Percentiles rank a stretch among this genome's conserved stretches.
These are phyloP conservation scores for Peromyscus attwateri DNA, from an alignment of 2,797 vertebrate species.

Conservation along the genomic window DNA sequence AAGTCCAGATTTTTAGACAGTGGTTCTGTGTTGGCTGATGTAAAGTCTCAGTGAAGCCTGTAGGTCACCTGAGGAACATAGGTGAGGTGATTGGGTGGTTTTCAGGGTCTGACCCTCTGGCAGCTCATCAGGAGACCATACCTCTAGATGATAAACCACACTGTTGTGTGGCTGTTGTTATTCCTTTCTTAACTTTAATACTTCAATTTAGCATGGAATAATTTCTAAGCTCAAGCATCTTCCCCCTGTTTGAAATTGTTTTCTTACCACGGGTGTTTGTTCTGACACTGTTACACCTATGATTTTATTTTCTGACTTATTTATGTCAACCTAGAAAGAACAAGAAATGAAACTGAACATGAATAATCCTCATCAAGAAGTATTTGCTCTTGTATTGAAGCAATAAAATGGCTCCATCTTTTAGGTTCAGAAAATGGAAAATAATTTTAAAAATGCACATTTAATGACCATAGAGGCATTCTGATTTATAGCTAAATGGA, in stretches of 20 bases:
- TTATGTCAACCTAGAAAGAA: slow-evolving; percentile 36
- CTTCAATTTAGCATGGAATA: neutral
- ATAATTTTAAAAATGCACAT: neutral
- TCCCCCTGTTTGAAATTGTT: neutral
- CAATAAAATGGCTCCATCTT: neutral
- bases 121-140: neutral
- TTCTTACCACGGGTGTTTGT: neutral
- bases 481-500: slow-evolving; percentile 50
- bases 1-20: neutral
- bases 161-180: neutral
- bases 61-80: neutral
- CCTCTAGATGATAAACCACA: neutral
- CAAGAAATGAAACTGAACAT: slow-evolving; percentile 33
- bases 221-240: slow-evolving; percentile 29
- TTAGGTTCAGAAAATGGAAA: neutral
- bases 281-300: neutral
- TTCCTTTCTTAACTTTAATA: neutral
- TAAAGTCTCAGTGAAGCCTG: neutral
- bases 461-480: neutral
- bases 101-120: neutral
- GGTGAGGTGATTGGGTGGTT: neutral
- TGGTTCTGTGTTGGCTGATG: neutral
- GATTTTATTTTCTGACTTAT: slow-evolving; percentile 6
- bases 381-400: slow-evolving; percentile 6
- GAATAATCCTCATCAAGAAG: neutral